phyloP scores from a whole-genome alignment of 2,797 vertebrate genomes.

The Morus bassanus region DNA sequence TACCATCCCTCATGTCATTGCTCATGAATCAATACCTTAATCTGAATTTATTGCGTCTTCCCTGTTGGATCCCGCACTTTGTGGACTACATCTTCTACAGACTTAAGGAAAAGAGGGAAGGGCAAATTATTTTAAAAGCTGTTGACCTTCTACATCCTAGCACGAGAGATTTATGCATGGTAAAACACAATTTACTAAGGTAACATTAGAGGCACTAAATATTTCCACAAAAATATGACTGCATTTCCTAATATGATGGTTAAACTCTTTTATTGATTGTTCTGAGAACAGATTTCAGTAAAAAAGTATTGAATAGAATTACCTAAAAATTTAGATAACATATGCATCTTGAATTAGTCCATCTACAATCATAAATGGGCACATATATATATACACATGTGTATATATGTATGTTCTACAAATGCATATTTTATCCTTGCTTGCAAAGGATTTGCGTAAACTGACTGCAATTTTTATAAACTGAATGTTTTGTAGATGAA shows the following conservation, averaged over 20 bases:
- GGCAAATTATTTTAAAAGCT: background rate
- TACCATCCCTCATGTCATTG: background rate
- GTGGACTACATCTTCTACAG: background rate
- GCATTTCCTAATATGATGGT: background rate
- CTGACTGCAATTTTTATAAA: background rate
- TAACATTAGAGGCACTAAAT: background rate
- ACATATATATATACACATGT: accelerated
- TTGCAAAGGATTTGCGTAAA: background rate
- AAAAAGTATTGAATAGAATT: background rate
- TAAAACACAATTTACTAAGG: background rate
- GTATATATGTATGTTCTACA: background rate
- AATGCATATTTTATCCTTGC: background rate
- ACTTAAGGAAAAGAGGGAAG: background rate
- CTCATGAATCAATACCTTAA: background rate
- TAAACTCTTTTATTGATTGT: background rate
- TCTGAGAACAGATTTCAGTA: background rate
- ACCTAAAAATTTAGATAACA: background rate
- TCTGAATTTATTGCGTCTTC: background rate
- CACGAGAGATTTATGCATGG: background rate
- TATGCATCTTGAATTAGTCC: background rate
- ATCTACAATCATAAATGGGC: background rate
- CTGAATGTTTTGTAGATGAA: background rate
- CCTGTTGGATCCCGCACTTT: background rate
- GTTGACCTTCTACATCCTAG: background rate
- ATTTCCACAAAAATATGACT: background rate